Evolutionary conservation across 1,140 invertebrate species (phyloP), one percentile per base, ranked within the genome.

Genomic region (Zeugodacus cucurbitae): DNA sequence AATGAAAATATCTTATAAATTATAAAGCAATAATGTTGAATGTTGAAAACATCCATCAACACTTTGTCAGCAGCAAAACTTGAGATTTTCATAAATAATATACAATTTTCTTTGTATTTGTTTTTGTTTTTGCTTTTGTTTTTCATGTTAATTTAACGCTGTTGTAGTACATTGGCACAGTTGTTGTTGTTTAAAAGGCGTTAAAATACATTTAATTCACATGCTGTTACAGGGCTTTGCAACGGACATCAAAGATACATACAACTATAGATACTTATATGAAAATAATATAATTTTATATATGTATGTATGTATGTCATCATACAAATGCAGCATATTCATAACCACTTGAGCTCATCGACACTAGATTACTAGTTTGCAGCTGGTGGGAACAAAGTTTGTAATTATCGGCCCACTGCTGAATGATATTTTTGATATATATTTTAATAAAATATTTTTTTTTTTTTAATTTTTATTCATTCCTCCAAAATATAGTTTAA

Each of bases 31-130:
- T 74, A 44, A 34, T 48, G 8, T 8, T 82, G n/a, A 26, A 48
- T 48, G 41, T 11, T 48, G 74, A 82, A 82, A n/a, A 82, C 74
- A 48, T 44, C 41, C 74, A 82, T 82, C 74, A 82, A 82, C 37
- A 41, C 41, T n/a, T 48, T 82, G 74, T 82, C 74, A 82, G 74
- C 41, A 14, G 22, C 74, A 82, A 82, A n/a, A 82, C 74, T 48
- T 48, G 10, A 48, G 41, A 82, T 82, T 44, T 82, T 82, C 34
- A 82, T 54, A 48, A 22, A 10, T 8, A 26, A 82, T 48, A 14
- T 67, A 67, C 3, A 5, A 41, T 10, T 41, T 41, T n/a, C n/a
- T n/a, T n/a, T 70, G 67, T n/a, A n/a, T n/a, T 8, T 37, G 0
- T 82, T 26, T 44, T 48, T 82, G 7, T 26, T 34, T 67, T 67